These are phyloP conservation scores for Euspilapteryx auroguttella DNA, from an alignment of 2,888 invertebrate species.

Conservation along the genomic window DNA sequence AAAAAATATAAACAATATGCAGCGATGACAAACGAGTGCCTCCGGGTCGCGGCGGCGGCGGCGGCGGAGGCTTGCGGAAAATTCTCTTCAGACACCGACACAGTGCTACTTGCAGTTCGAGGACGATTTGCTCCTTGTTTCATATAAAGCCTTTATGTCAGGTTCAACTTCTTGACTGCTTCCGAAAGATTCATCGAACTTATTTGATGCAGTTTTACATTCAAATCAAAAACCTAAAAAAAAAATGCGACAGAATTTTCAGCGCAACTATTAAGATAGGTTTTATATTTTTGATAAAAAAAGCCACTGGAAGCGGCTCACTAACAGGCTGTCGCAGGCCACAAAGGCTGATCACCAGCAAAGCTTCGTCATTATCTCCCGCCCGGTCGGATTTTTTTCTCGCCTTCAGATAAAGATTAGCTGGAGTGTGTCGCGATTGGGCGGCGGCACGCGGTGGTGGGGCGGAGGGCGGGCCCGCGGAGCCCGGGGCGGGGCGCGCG, in stretches of 20 bases:
- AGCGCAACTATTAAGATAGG: slow-evolving; percentile 4
- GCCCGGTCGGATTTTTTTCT: slow-evolving; percentile 51
- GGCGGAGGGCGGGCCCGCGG: slow-evolving; percentile 10
- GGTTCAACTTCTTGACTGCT: not conserved
- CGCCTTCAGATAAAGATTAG: slow-evolving; percentile 50
- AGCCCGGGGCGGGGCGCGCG: slow-evolving; percentile 10
- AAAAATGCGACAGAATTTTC: not conserved
- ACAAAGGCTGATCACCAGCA: slow-evolving; percentile 50
- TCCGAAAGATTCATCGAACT: not conserved
- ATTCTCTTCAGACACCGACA: too few species aligned
- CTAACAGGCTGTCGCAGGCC: slow-evolving; percentile 40
- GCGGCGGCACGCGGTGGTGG: slow-evolving; percentile 29
- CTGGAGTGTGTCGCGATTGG: slow-evolving; percentile 47
- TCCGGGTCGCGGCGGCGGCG: slow-evolving; percentile 10
- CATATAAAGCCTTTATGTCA: slow-evolving; percentile 2
- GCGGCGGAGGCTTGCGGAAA: too few species aligned
- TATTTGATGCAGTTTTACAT: slow-evolving; percentile 2
- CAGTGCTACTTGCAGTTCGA: too few species aligned
- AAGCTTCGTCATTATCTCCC: slow-evolving; percentile 50
- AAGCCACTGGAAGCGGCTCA: slow-evolving; percentile 25
- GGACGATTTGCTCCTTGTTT: not conserved
- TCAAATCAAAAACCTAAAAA: slow-evolving; percentile 1
- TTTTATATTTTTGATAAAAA: too few species aligned
- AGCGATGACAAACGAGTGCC: slow-evolving; percentile 24
- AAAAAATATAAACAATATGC: slow-evolving; percentile 32